Evolutionary conservation across 2,797 vertebrate species (phyloP).

Genomic region (Pangasius mekongensis): DNA sequence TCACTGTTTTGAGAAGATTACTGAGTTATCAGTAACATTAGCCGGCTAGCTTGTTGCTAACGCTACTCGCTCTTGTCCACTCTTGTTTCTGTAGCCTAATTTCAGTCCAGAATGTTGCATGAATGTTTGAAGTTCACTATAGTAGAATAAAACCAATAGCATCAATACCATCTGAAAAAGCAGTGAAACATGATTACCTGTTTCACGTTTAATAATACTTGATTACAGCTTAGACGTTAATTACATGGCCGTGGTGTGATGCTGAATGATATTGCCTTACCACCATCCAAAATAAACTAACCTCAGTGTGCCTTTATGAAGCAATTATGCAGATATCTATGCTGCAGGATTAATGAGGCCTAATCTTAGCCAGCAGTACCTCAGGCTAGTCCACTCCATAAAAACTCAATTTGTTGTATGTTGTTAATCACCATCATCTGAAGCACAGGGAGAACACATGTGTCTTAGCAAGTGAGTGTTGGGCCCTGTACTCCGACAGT

Average conservation of each 20-base stretch:
- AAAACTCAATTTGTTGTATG: conserved; percentile 24
- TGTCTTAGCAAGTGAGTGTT: background rate
- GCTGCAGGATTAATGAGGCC: conserved; percentile 4
- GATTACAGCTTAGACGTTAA: conserved; percentile 8
- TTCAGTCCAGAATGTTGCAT: background rate
- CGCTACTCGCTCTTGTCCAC: no score
- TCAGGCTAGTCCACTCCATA: conserved; percentile 6
- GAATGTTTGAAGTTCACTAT: background rate
- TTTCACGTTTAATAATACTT: conserved; percentile 14
- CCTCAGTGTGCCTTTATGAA: conserved; percentile 5
- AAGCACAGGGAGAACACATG: conserved; percentile 3
- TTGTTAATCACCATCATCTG: conserved; percentile 20
- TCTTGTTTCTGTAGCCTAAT: background rate
- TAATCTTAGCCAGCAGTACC: conserved; percentile 1
- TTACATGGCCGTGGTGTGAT: background rate
- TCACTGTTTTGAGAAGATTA: background rate
- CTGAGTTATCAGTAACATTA: no score
- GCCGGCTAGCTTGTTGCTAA: no score
- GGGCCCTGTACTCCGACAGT: background rate
- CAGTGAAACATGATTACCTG: background rate
- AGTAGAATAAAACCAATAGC: background rate
- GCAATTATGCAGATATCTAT: background rate
- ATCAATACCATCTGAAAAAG: background rate
- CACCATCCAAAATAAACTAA: background rate
- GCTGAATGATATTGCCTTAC: background rate